Evolutionary conservation across 2,113 vertebrate genomes (phyloP), one percentile per base, ranked within the genome.

Genomic region (Gobio gobio): DNA sequence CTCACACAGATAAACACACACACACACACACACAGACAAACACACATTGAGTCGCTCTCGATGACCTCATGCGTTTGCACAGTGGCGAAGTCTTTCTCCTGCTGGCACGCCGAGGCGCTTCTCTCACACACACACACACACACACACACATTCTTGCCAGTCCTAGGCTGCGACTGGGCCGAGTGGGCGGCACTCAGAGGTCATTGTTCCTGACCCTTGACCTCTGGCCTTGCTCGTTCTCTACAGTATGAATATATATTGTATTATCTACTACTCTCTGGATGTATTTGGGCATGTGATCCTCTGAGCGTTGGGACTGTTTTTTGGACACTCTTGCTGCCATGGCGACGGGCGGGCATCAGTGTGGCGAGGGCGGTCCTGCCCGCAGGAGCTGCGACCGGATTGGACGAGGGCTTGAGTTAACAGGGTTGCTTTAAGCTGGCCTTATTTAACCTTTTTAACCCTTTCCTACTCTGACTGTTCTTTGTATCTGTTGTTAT

Each of bases 61-160:
- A 95, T 97, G 96, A 98, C 96, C 95, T 97, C 96, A 98, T 97
- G 97, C 96, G 91, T 95, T 98, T 99, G 97, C 97, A 99, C 97
- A 97, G 93, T 93, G 94, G 95, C 93, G 95, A 96, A 96, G 95
- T 96, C 95, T 96, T 95, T 95, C 93, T 95, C 93, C 91, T 95
- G 94, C 92, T 95, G 95, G 95, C 96, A 96, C 96, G 95, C 95
- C 93, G 92, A 93, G 90, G 88, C 87, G 90, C 95, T 94, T 95
- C 94, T 95, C 56, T 20, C 16, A 54, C 54, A 58, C 20, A 58
- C 56, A 59, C 24, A 56, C 16, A 54, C 54, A 58, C 20, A 58
- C 56, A 59, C 24, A 93, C 92, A 93, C 92, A 94, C 92, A 91
- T 95, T 95, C 89, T 92, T 92, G 92, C 94, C 94, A 94, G 92